phyloP scores from a whole-genome alignment of 2,113 vertebrate species.

The Dromaius novaehollandiae region DNA sequence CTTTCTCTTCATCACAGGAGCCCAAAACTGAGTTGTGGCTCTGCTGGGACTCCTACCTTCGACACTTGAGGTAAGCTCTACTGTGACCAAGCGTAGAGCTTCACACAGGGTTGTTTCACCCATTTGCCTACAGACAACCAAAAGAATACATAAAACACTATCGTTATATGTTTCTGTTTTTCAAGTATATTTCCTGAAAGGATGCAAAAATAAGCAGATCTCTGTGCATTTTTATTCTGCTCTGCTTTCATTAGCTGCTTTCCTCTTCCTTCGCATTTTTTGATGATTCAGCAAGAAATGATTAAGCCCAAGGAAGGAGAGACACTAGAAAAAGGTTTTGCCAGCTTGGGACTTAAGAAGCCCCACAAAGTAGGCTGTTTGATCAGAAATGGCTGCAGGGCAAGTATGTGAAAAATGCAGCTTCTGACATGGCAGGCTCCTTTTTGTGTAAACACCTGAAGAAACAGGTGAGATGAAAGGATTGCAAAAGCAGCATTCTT shows the following conservation, averaged over 20 bases:
- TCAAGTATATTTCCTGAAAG: background rate
- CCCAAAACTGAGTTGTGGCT: background rate
- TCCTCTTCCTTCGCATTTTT: background rate
- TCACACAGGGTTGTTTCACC: background rate
- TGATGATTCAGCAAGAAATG: background rate
- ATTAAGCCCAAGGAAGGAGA: background rate
- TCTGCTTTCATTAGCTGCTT: background rate
- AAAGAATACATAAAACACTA: fast-evolving
- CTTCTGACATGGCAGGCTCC: conserved; percentile 28
- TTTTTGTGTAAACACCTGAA: conserved; percentile 5
- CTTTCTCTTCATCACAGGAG: background rate
- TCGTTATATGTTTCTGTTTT: background rate
- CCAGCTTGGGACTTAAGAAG: background rate
- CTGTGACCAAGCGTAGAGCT: background rate
- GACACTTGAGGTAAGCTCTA: background rate
- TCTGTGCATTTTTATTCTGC: background rate
- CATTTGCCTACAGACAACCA: background rate
- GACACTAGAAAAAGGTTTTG: background rate
- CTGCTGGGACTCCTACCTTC: background rate
- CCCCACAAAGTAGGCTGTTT: background rate
- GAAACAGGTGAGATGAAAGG: conserved; percentile 39
- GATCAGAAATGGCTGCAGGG: conserved; percentile 25
- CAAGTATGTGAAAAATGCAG: conserved; percentile 64
- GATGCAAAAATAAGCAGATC: background rate
- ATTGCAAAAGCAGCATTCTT: background rate